Percentiles rank a stretch among this genome's conserved stretches.
phyloP scores from a whole-genome alignment of 2,888 invertebrate species.

The Nymphalis polychloros region DNA sequence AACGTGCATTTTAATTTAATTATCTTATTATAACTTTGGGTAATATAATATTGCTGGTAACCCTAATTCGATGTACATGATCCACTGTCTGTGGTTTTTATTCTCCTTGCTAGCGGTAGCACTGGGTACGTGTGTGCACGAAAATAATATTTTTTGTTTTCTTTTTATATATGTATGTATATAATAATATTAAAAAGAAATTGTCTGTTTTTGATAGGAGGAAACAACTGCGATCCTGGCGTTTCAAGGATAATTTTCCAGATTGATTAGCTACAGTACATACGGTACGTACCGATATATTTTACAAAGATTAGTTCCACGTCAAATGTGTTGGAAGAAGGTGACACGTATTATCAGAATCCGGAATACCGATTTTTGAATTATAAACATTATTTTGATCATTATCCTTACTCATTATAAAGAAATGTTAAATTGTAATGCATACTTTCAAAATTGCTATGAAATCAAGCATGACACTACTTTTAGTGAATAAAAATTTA shows the following conservation, averaged over 20 bases:
- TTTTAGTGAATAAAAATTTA: neutral
- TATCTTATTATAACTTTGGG: no score
- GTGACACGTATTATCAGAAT: slow-evolving; percentile 80
- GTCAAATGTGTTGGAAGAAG: slow-evolving; percentile 79
- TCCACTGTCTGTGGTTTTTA: slow-evolving; percentile 40
- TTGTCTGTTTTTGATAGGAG: slow-evolving; percentile 61
- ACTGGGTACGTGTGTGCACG: slow-evolving; percentile 70
- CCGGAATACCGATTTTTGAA: slow-evolving; percentile 54
- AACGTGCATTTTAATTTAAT: no score
- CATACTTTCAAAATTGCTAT: neutral
- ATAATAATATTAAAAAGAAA: slow-evolving; percentile 46
- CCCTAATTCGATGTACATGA: neutral
- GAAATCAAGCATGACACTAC: neutral
- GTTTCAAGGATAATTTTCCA: slow-evolving; percentile 67
- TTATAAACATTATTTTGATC: slow-evolving; percentile 14
- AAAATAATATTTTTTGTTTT: slow-evolving; percentile 50
- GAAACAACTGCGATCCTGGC: slow-evolving; percentile 72
- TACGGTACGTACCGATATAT: slow-evolving; percentile 68
- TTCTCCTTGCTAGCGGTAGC: slow-evolving; percentile 75
- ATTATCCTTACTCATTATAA: slow-evolving; percentile 1
- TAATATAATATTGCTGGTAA: no score
- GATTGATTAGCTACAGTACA: slow-evolving; percentile 79
- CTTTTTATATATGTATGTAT: slow-evolving; percentile 42
- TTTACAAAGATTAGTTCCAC: slow-evolving; percentile 72
- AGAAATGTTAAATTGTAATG: neutral